Percentiles rank a stretch among this genome's conserved stretches.
Evolutionary conservation across 2,113 vertebrate species (phyloP).

Genomic region (Pycnonotus jocosus): DNA sequence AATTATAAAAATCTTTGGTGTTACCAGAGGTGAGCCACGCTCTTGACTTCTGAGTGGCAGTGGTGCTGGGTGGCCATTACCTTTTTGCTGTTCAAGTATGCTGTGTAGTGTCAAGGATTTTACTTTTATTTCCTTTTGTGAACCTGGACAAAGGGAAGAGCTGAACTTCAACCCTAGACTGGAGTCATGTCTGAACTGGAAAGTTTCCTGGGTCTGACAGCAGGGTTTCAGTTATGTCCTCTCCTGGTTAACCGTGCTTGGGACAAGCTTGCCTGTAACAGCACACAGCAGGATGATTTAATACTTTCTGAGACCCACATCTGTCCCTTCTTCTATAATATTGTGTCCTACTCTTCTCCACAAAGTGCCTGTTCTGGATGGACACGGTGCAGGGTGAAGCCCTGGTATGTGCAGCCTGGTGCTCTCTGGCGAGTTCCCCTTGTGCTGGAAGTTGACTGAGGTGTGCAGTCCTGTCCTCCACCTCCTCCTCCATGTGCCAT

Average conservation of each 20-base stretch:
- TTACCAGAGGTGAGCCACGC: neutral
- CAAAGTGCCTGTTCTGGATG: neutral
- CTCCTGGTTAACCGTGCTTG: neutral
- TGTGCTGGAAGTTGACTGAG: neutral
- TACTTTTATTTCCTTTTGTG: neutral
- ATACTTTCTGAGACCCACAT: neutral
- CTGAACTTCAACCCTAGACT: neutral
- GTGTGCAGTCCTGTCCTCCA: neutral
- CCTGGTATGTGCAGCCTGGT: fast-evolving
- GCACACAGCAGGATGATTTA: neutral
- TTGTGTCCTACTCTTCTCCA: neutral
- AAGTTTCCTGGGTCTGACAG: neutral
- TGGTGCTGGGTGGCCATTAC: neutral
- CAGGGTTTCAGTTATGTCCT: neutral
- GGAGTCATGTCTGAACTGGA: neutral
- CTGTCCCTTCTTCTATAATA: neutral
- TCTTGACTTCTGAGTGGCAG: neutral
- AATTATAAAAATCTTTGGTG: neutral
- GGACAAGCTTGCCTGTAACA: neutral
- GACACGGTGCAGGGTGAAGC: fast-evolving
- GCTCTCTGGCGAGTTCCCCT: neutral
- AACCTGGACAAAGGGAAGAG: neutral
- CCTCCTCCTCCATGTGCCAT: neutral
- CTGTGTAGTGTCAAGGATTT: neutral
- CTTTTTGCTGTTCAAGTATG: neutral